Evolutionary conservation across 2,113 vertebrate genomes (phyloP), one percentile per base, ranked within the genome.

Genomic region (Macrotus californicus): DNA sequence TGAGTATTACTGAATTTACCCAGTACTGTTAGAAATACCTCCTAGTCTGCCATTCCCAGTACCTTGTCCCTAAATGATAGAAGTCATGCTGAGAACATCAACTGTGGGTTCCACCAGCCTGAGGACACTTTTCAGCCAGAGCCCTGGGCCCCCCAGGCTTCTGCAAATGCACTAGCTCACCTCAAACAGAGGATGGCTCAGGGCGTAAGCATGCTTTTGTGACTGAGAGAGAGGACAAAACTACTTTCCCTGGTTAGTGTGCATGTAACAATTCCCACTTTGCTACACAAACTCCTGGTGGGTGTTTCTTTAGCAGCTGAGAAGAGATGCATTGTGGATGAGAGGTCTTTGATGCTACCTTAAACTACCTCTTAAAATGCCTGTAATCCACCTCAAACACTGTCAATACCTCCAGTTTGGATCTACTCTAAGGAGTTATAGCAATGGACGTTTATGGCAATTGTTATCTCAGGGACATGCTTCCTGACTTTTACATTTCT

Each of bases 401-500:
- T n/a, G 5, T 70, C 46, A 79, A 79, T 19, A 89, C 48, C 29
- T 85, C 39, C 79, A 75, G 29, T 73, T 18, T 90, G 52, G 24
- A 84, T 69, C 41, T 77, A 1, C 34, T 73, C 26, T n/a, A 72
- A 29, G 52, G 31, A 46, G 19, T 64, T 39, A 80, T 1, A 72
- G 56, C 12, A 91, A 31, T 52, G 50, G 36, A 70, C 82, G 80
- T 76, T 31, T 48, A 54, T 56, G 46, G 69, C 29, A 64, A 61
- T 56, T 88, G 83, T 54, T 75, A 67, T 64, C 81, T 90, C 43
- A 80, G 50, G 16, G 14, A 88, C 95, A 36, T 72, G 34, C 22
- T 90, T 48, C 50, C 22, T 90, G 46, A 80, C 70, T 92, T 87
- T 83, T 46, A 52, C 67, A 85, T 93, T 87, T 94, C 67, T 73